Base-by-base conservation (phyloP, 2,797 vertebrate species). In the Botia kubotai region DNA sequence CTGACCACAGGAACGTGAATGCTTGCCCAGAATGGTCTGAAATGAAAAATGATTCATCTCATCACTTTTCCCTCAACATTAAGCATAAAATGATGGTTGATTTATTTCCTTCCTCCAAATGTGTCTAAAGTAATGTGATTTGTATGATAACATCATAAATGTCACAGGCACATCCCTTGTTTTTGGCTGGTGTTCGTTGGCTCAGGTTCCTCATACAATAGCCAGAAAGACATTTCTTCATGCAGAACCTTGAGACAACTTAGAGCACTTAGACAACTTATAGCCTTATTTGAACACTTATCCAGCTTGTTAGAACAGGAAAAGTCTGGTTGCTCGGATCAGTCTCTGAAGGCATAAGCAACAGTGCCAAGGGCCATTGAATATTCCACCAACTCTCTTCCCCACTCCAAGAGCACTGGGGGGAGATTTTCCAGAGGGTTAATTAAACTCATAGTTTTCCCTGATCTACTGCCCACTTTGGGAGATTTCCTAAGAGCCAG, bases 401-500 rank as follows among this genome's bases (percentile, higher is more conserved):
- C 36, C n/a, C 67, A 57, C 68, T 77, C 62, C 10, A 39, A 50
- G 65, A 58, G 70, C 8, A 77, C 46, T 70, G 69, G 55, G 43
- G 60, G 12, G 16, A n/a, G 46, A 60, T 71, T 83, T 80, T 52
- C 68, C 73, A 75, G 19, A 60, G 36, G 48, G 76, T 76, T 79
- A 83, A 79, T 76, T 86, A 68, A 78, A 70, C 62, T 73, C 48
- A 43, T 55, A 26, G 71, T 60, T 60, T 73, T 71, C 57, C 65
- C 63, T 72, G 62, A 81, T 53, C 67, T 70, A 65, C 65, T 82
- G 66, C 66, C 74, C 66, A 55, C 66, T 72, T 68, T 46, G 29
- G 53, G 73, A 71, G 52, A 70, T 71, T 67, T 80, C 43, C 80
- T 82, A 58, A 82, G 63, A 82, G 77, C 43, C 76, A 67, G 48